Evolutionary conservation across 2,888 invertebrate genomes (phyloP), one percentile per base, ranked within the genome.

Genomic region (Drosophila subquinaria): DNA sequence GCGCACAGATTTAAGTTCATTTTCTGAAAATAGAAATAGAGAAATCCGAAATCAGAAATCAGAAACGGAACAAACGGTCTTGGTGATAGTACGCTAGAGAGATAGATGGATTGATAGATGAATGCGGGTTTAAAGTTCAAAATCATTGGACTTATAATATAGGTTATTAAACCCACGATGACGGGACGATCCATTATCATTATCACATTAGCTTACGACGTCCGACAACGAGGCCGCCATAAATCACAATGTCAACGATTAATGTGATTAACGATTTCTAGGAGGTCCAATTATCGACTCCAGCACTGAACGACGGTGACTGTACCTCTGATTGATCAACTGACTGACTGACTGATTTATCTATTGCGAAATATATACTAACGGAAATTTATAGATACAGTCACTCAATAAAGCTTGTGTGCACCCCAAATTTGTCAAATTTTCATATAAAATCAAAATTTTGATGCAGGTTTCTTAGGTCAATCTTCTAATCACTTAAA

Each of bases 1-100:
- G 92, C 82, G 74, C 92, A 86, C 85, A 91, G 86, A 72, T 90
- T 86, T 90, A 92, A 88, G 76, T 92, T 93, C 93, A 93, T 93
- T 91, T 92, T 92, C 93, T 93, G 85, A 17, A 92, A 92, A 23
- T 45, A 4, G 55, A 38, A 36, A 47, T 6, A 42, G 23, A 4
- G 15, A 38, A 50, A 15, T 50, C 11, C 5, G 30, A 42, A 52
- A 36, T 15, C 17, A 35, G 11, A 48, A 42, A 27, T 30, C 3
- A 27, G 30, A 27, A 47, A 8, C 9, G 6, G 27, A 38, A 35
- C n/a, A n/a, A 45, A 35, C 36, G 35, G 47, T 48, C 33, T 68
- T 72, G 48, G 76, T 63, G 69, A 65, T 61, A 57, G 42, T 43
- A 42, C 30, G 40, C 6, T 15, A 56, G 11, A 23, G 4, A 27